A percentile compares a stretch with the other conserved stretches of the same genome.
phyloP scores from a whole-genome alignment of 2,113 vertebrate species.

The Nothoprocta perdicaria region DNA sequence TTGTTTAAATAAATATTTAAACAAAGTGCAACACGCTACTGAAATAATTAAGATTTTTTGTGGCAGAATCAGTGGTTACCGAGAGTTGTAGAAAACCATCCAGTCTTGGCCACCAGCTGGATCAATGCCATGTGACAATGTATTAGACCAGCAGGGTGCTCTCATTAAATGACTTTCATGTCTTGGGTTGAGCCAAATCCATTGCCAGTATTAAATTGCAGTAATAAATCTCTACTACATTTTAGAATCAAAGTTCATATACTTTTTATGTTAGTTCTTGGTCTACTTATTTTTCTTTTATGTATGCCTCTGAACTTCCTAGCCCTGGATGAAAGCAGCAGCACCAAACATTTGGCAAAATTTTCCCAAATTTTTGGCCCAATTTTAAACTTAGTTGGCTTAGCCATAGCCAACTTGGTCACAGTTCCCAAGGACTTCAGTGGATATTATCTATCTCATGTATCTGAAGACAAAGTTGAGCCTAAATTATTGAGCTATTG shows the following conservation, averaged over 20 bases:
- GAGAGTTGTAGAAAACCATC: background rate
- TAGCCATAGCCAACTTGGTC: background rate
- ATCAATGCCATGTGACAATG: background rate
- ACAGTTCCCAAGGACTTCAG: background rate
- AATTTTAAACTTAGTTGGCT: background rate
- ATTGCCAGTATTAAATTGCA: background rate
- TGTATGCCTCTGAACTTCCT: background rate
- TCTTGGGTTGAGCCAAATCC: background rate
- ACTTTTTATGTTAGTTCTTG: background rate
- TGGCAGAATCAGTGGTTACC: background rate
- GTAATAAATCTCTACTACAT: background rate
- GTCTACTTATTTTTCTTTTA: background rate
- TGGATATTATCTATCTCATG: background rate
- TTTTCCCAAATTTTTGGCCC: background rate
- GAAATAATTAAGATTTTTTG: background rate
- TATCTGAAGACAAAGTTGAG: background rate
- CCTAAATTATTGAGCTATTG: background rate
- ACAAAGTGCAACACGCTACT: background rate
- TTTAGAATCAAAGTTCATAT: constrained; percentile 10
- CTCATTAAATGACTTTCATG: background rate
- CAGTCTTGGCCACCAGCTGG: background rate
- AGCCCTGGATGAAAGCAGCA: background rate
- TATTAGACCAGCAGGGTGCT: background rate
- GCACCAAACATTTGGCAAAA: background rate
- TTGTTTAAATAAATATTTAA: background rate